Conservation (phyloP, 1,140 invertebrate species). For the Papilio helenus region DNA sequence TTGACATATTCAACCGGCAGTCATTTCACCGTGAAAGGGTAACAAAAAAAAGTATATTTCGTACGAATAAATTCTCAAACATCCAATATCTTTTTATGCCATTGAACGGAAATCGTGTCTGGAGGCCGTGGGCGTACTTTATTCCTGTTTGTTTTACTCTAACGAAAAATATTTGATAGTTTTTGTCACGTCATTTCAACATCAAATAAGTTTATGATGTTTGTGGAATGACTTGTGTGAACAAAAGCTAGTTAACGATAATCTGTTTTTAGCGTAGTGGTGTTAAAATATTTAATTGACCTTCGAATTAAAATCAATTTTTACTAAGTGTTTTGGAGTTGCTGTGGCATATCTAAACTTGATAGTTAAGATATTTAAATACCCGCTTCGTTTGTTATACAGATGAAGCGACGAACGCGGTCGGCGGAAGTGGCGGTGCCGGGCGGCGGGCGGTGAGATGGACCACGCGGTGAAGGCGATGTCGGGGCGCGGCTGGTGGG, state of each 20-base stretch:
- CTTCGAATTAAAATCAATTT: background rate
- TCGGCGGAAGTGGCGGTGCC: slow-evolving; percentile 43
- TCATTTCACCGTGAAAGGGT: slow-evolving; percentile 27
- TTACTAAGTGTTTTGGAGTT: background rate
- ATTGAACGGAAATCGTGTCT: slow-evolving; percentile 22
- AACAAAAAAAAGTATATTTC: background rate
- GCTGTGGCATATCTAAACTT: too few relatives aligned
- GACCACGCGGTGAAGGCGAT: slow-evolving; percentile 94
- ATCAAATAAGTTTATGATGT: slow-evolving; percentile 30
- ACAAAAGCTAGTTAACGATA: slow-evolving; percentile 11
- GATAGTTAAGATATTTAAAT: too few relatives aligned
- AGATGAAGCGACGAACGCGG: slow-evolving; percentile 68
- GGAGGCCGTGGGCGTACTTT: slow-evolving; percentile 24
- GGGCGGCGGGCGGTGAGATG: slow-evolving; percentile 83
- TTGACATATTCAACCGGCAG: slow-evolving; percentile 28
- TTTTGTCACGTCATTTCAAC: slow-evolving; percentile 34
- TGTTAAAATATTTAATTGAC: slow-evolving; percentile 13
- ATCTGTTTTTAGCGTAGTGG: background rate
- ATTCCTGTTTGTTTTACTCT: slow-evolving; percentile 9
- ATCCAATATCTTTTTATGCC: slow-evolving; percentile 20
- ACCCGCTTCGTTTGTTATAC: background rate
- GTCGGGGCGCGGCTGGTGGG: slow-evolving; percentile 86
- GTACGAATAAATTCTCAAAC: slow-evolving; percentile 14
- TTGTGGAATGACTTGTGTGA: slow-evolving; percentile 15
- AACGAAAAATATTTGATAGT: slow-evolving; percentile 28